Percentiles rank a stretch among this genome's conserved stretches.
Evolutionary conservation across 2,888 invertebrate genomes (phyloP).

Genomic region (Agrochola lota): DNA sequence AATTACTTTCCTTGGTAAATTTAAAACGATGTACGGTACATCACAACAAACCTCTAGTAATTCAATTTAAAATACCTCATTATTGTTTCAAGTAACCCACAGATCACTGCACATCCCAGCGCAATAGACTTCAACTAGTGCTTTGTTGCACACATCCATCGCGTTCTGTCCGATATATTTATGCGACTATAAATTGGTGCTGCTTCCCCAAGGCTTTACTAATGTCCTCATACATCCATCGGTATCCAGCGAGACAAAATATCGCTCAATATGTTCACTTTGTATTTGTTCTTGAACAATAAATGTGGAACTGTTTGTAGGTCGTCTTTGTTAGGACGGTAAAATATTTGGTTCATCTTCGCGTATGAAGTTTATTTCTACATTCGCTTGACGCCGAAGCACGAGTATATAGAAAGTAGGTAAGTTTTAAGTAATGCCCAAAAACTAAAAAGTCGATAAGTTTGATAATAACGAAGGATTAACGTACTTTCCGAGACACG

Average conservation of each 20-base stretch:
- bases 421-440: neutral
- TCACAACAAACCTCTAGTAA: neutral
- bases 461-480: neutral
- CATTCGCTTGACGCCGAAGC: neutral
- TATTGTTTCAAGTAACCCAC: conserved; percentile 31
- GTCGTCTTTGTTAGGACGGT: conserved; percentile 31
- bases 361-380: conserved; percentile 11
- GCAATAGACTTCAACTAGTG: conserved; percentile 60
- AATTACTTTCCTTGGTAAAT: neutral
- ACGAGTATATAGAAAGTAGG: too few relatives aligned
- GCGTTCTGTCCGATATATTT: conserved; percentile 62
- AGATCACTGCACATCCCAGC: conserved; percentile 34
- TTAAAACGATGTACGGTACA: neutral
- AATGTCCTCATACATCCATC: conserved; percentile 66
- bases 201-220: conserved; percentile 63
- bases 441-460: neutral
- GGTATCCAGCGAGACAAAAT: conserved; percentile 58
- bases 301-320: conserved; percentile 25
- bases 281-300: conserved; percentile 57
- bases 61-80: conserved; percentile 6
- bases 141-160: conserved; percentile 63
- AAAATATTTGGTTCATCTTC: conserved; percentile 28
- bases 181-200: conserved; percentile 66
- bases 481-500: too few relatives aligned
- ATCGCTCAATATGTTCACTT: conserved; percentile 57